phyloP scores from a whole-genome alignment of 2,113 vertebrate species.

The Camelus dromedarius region DNA sequence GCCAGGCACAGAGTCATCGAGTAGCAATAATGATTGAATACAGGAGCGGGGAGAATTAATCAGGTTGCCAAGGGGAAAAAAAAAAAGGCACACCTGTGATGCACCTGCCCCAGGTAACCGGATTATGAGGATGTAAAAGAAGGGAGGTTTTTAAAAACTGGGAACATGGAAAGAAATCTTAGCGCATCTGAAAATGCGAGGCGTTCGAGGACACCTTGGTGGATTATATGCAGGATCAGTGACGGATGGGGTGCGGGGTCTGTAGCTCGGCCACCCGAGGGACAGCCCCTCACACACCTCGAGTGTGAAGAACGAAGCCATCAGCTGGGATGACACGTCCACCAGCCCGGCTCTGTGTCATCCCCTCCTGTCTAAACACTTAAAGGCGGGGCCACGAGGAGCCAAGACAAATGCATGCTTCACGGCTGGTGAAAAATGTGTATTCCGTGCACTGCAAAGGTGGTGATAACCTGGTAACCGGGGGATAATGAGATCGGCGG shows the following conservation, averaged over 20 bases:
- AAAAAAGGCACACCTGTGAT: background rate
- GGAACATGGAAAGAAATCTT: background rate
- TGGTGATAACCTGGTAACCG: background rate
- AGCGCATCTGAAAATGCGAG: background rate
- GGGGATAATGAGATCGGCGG: background rate
- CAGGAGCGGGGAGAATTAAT: too few species aligned
- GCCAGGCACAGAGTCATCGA: background rate
- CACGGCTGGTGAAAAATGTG: constrained; percentile 19
- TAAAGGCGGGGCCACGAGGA: background rate
- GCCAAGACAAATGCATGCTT: background rate
- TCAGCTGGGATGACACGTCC: rapidly evolving
- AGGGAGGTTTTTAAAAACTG: background rate
- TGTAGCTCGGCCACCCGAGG: background rate
- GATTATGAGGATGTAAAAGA: background rate
- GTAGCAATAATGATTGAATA: background rate
- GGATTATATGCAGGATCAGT: background rate
- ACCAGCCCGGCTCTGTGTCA: background rate
- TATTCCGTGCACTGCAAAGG: background rate
- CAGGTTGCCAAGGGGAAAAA: background rate
- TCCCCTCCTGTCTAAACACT: background rate
- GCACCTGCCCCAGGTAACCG: background rate
- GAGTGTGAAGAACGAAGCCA: background rate
- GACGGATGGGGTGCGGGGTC: background rate
- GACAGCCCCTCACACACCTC: background rate
- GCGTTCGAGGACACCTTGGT: rapidly evolving